A percentile compares a stretch with the other conserved stretches of the same genome.
Evolutionary conservation across 92 coral and sea anemone genomes (phyloP).

Genomic region (Porites lobata): DNA sequence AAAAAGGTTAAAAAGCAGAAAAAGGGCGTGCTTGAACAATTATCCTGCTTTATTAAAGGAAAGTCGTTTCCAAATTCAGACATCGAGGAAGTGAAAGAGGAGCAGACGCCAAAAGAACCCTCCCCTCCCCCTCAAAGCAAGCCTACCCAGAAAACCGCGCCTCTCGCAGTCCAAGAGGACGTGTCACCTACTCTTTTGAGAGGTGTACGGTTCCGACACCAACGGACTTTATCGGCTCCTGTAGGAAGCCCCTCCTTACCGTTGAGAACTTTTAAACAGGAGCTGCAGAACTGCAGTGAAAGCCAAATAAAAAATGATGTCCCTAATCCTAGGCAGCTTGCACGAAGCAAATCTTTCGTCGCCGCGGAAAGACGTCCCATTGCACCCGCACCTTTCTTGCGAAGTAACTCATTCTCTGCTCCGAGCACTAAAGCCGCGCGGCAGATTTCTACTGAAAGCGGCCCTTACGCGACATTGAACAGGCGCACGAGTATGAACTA

Average conservation of each 20-base stretch:
- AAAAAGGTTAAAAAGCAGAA: slow-evolving; percentile 72
- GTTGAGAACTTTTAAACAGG: background rate
- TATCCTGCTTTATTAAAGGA: slow-evolving; percentile 78
- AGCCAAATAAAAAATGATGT: background rate
- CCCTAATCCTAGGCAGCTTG: slow-evolving; percentile 24
- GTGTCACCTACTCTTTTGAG: slow-evolving; percentile 11
- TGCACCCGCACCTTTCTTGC: slow-evolving; percentile 40
- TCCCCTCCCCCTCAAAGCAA: slow-evolving; percentile 22
- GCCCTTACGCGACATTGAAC: slow-evolving; percentile 26
- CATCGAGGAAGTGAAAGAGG: slow-evolving; percentile 24
- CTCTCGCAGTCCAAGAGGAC: slow-evolving; percentile 31
- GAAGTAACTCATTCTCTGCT: slow-evolving; percentile 86
- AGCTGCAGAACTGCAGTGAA: slow-evolving; percentile 28
- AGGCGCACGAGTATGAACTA: slow-evolving; percentile 29
- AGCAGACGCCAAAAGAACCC: background rate
- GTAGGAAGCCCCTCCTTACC: slow-evolving; percentile 2
- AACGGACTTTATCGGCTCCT: slow-evolving; percentile 20
- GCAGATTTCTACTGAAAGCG: slow-evolving; percentile 29
- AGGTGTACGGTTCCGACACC: background rate
- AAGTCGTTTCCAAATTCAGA: slow-evolving; percentile 51
- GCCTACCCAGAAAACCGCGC: slow-evolving; percentile 5
- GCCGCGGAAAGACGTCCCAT: slow-evolving; percentile 67
- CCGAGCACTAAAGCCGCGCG: slow-evolving; percentile 37
- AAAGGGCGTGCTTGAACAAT: slow-evolving; percentile 75
- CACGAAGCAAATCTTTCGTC: slow-evolving; percentile 77